Evolutionary conservation across 2,113 vertebrate genomes (phyloP), one percentile per base, ranked within the genome.

Genomic region (Eleginops maclovinus): DNA sequence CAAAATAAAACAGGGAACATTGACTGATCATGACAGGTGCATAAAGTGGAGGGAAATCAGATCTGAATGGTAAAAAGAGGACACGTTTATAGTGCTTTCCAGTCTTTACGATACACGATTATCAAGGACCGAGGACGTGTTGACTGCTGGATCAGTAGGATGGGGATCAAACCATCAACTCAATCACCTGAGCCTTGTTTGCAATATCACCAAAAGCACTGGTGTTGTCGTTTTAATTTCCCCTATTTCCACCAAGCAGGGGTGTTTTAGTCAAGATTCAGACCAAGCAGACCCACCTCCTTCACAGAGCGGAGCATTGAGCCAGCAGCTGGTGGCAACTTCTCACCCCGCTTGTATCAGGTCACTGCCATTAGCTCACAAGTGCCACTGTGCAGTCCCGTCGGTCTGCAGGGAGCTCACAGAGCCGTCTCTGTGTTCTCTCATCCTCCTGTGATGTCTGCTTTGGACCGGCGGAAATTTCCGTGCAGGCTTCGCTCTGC

Each of bases 361-460:
- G 44, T 74, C 74, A 49, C 6, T 73, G 55, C 49, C 51, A 49
- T 73, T 41, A 73, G 62, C 63, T 78, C 58, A 17, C 31, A 53
- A 14, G 55, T 64, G 43, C 40, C n/a, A 53, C 22, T 12, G 58
- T 59, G 68, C 77, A 72, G 3, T 14, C 46, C 40, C 50, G 51
- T 67, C n/a, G 19, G 14, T 53, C 58, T 59, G 22, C 19, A 15
- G 0, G 51, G 19, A 54, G 59, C 26, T 24, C 63, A 68, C 82
- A 75, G 51, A 44, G 61, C 3, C 54, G 49, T 9, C 51, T 61
- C 36, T 84, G 61, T 81, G 26, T 56, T 56, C 77, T 75, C 65
- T 86, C 71, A n/a, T 75, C 72, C 64, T 81, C 68, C 75, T 74
- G 75, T 71, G 22, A 68, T 10, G 63, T 82, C 77, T 70, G 64